Evolutionary conservation across 2,797 vertebrate genomes (phyloP).

Genomic region (Lutjanus campechanus): DNA sequence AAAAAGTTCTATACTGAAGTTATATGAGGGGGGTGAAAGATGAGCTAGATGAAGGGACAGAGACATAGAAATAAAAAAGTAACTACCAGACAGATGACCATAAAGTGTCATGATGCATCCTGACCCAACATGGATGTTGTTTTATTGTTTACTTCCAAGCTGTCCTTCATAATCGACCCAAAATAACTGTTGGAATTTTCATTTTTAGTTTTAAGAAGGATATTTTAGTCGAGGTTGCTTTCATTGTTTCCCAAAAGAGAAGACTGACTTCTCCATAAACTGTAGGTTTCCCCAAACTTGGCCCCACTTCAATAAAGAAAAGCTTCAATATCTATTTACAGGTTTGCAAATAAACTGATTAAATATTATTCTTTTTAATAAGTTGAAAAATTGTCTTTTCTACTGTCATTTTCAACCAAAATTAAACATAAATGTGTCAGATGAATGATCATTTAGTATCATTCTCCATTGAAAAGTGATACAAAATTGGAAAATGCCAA

Average conservation of each 20-base stretch:
- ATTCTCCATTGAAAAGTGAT: neutral
- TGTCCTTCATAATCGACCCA: neutral
- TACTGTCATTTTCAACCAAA: neutral
- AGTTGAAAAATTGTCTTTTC: neutral
- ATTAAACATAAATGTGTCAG: neutral
- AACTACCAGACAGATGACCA: too few relatives aligned
- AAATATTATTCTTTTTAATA: neutral
- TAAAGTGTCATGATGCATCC: too few relatives aligned
- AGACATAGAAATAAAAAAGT: too few relatives aligned
- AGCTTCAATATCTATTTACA: too few relatives aligned
- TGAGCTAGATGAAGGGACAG: too few relatives aligned
- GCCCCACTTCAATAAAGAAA: too few relatives aligned
- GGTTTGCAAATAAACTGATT: neutral
- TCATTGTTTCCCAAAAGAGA: neutral
- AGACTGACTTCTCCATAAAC: neutral
- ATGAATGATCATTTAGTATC: neutral
- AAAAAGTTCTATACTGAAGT: too few relatives aligned
- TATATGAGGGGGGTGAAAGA: too few relatives aligned
- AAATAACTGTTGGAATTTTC: neutral
- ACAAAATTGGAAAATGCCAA: neutral
- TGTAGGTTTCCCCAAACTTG: neutral
- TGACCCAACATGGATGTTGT: neutral
- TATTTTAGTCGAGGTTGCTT: neutral
- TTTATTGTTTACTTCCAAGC: neutral
- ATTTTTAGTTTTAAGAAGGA: neutral